These are phyloP conservation scores for Melieria omissa DNA, from an alignment of 2,888 invertebrate genomes.

Conservation along the genomic window DNA sequence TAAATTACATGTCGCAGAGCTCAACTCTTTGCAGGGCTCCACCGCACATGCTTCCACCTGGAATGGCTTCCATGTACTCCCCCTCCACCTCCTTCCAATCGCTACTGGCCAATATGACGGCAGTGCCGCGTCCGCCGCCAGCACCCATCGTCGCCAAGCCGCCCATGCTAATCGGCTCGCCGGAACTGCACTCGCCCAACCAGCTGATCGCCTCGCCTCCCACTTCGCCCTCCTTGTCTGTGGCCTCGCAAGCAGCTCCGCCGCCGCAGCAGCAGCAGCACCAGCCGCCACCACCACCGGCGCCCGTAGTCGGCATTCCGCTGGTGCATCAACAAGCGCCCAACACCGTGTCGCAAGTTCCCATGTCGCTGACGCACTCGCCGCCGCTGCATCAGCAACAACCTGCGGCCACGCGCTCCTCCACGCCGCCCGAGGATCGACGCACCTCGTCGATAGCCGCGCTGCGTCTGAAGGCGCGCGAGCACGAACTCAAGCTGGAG, in stretches of 20 bases:
- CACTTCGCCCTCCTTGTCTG: conserved; percentile 56
- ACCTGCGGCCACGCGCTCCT: conserved; percentile 49
- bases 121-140: conserved; percentile 70
- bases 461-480: conserved; percentile 86
- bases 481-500: conserved; percentile 87
- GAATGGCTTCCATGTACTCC: conserved; percentile 71
- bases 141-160: conserved; percentile 49
- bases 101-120: conserved; percentile 71
- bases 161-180: conserved; percentile 58
- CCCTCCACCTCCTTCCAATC: conserved; percentile 82
- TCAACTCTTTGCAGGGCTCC: conserved; percentile 71
- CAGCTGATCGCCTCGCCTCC: conserved; percentile 62
- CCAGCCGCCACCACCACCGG: conserved; percentile 45
- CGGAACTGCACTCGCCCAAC: conserved; percentile 61
- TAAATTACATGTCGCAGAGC: neutral
- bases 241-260: conserved; percentile 48
- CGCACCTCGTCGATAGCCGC: conserved; percentile 89
- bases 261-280: conserved; percentile 41
- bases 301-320: conserved; percentile 78
- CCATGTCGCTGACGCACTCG: conserved; percentile 68
- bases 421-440: conserved; percentile 79
- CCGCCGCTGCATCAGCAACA: conserved; percentile 75
- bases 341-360: conserved; percentile 74
- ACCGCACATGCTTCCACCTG: conserved; percentile 73
- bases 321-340: conserved; percentile 82